Conservation (phyloP, 1,140 invertebrate genomes). For the Pseudachorutes palmiensis region DNA sequence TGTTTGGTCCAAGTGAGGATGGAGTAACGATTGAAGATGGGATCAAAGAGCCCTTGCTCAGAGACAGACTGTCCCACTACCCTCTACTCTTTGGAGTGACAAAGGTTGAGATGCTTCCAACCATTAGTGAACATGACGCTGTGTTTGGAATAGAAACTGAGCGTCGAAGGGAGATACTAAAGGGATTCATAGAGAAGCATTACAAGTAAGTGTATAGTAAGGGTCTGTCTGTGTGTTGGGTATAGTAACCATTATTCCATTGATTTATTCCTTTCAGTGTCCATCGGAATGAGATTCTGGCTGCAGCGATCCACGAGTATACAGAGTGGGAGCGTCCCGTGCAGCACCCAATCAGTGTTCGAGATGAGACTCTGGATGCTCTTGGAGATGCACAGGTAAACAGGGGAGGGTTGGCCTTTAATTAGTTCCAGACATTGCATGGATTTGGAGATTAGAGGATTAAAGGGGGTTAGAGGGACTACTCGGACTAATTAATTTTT, state of each 20-base stretch:
- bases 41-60: slow-evolving; percentile 32
- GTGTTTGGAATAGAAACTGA: slow-evolving; percentile 87
- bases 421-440: too few relatives aligned
- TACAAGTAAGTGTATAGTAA: slow-evolving; percentile 49
- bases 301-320: slow-evolving; percentile 93
- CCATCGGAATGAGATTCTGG: slow-evolving; percentile 93
- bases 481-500: too few relatives aligned
- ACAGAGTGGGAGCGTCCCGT: slow-evolving; percentile 92
- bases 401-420: too few relatives aligned
- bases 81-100: slow-evolving; percentile 69
- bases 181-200: slow-evolving; percentile 86
- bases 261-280: too few relatives aligned
- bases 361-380: slow-evolving; percentile 87
- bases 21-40: slow-evolving; percentile 61
- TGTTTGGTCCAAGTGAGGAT: slow-evolving; percentile 74
- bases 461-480: too few relatives aligned
- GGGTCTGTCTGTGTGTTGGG: too few relatives aligned
- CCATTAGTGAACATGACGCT: slow-evolving; percentile 62
- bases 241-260: too few relatives aligned
- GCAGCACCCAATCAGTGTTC: slow-evolving; percentile 47
- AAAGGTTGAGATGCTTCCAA: slow-evolving; percentile 71
- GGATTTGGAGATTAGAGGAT: too few relatives aligned
- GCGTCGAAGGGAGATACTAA: slow-evolving; percentile 77
- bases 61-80: slow-evolving; percentile 38
- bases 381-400: slow-evolving; percentile 79